Conservation (phyloP, 1,140 invertebrate genomes). For the Fopius arisanus region DNA sequence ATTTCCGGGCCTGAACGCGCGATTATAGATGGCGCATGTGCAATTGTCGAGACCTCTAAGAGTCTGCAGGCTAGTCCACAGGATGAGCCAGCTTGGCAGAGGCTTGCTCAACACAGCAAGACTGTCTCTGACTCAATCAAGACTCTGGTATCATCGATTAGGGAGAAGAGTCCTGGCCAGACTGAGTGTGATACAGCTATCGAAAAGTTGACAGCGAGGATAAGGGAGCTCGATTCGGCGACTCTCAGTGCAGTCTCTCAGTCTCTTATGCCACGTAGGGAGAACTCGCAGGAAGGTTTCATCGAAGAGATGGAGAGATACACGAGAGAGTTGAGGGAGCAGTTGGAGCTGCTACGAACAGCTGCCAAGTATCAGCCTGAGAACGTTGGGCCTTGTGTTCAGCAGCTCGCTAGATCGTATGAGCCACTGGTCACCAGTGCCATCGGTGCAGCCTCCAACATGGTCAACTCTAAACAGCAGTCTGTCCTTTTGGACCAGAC, state of each 20-base stretch:
- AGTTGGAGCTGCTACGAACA: conserved; percentile 80
- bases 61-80: conserved; percentile 87
- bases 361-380: conserved; percentile 93
- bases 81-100: conserved; percentile 93
- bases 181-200: conserved; percentile 90
- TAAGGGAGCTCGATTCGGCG: conserved; percentile 86
- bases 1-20: conserved; percentile 84
- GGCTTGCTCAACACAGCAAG: conserved; percentile 91
- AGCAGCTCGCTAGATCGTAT: conserved; percentile 82
- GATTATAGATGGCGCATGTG: conserved; percentile 85
- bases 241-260: conserved; percentile 88
- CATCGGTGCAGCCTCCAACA: conserved; percentile 89
- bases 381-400: conserved; percentile 88
- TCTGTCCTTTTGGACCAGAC: conserved; percentile 89
- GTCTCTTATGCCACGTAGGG: conserved; percentile 74
- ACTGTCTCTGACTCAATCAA: conserved; percentile 97
- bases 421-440: conserved; percentile 85
- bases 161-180: conserved; percentile 95
- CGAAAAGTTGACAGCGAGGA: conserved; percentile 77
- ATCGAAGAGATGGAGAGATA: conserved; percentile 81
- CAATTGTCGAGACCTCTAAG: conserved; percentile 91
- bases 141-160: conserved; percentile 88
- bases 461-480: conserved; percentile 89
- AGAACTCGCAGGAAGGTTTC: conserved; percentile 83
- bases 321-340: conserved; percentile 78